phyloP scores from a whole-genome alignment of 2,797 vertebrate species.

The Botia almorhae region DNA sequence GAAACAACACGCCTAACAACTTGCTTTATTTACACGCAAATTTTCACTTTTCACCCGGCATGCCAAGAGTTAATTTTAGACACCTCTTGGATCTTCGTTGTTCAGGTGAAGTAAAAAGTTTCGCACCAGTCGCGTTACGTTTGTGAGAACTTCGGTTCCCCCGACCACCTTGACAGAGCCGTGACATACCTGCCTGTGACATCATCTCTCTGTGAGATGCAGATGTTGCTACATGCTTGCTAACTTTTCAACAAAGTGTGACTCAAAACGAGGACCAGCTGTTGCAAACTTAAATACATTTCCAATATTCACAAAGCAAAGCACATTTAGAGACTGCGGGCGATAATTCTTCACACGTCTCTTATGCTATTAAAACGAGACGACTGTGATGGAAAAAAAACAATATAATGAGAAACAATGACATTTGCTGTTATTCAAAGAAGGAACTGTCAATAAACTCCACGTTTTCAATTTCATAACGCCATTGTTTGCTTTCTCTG shows the following conservation, averaged over 20 bases:
- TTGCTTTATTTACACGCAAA: not conserved
- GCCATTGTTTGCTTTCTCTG: constrained; percentile 45
- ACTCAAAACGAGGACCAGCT: constrained; percentile 49
- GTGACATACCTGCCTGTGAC: constrained; percentile 26
- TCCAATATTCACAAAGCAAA: not conserved
- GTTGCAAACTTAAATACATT: constrained; percentile 32
- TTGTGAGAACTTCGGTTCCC: constrained; percentile 1
- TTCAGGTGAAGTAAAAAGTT: not conserved
- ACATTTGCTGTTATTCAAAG: constrained; percentile 31
- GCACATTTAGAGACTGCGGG: not conserved
- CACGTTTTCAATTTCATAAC: constrained; percentile 40
- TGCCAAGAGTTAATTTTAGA: not conserved
- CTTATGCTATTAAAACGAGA: constrained; percentile 21
- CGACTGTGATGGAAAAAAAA: not conserved
- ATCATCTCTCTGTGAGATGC: constrained; percentile 28
- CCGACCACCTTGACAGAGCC: not conserved
- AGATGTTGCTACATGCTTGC: constrained; percentile 43
- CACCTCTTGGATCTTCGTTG: not conserved
- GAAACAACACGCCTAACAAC: not conserved
- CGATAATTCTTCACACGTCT: constrained; percentile 19
- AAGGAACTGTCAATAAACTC: not conserved
- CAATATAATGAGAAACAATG: not conserved
- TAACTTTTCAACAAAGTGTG: constrained; percentile 49
- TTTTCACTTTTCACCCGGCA: not conserved
- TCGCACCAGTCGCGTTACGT: not conserved